Evolutionary conservation across 2,888 invertebrate species (phyloP), one percentile per base, ranked within the genome.

Genomic region (Andrena minutula): DNA sequence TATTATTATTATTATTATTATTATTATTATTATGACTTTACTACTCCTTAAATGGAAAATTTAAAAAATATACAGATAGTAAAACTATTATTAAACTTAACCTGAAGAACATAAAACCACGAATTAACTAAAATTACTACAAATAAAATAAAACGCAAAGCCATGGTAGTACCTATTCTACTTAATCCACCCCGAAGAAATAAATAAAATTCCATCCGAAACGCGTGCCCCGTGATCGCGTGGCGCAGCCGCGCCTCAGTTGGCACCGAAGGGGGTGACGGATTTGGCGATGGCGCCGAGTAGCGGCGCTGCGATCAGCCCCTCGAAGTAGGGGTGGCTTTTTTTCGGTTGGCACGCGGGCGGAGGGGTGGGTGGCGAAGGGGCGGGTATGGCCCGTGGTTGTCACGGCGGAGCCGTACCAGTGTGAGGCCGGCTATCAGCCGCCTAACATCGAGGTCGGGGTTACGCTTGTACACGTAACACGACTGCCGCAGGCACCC

Each of bases 341-440:
- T 79, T 79, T 68, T 30, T 32, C 49, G 51, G 53, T 1, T 16
- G 30, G n/a, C 2, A 10, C 47, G 56, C 69, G 30, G 73, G 81
- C 41, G 41, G 41, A 41, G 41, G 41, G 41, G 12, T 16, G 75
- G 76, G 61, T 58, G 74, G 51, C 32, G 75, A 75, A 86, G 86
- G 80, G 75, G 84, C 75, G 77, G 74, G 74, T 82, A 87, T 85
- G 85, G 80, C 80, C 82, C 86, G 83, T 72, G 84, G 85, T 84
- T 75, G 84, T 82, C 64, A 84, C 87, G 79, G 69, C 85, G 82
- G 79, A 82, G 79, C 69, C 75, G 81, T 86, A 89, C 83, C 92
- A 93, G 93, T 93, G 92, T 91, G 93, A 93, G 93, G 93, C 93
- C 93, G 93, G 93, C 93, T 92, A 90, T 92, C 90, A 91, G 93